phyloP scores from a whole-genome alignment of 2,888 invertebrate genomes.

The Neoaliturus tenellus region DNA sequence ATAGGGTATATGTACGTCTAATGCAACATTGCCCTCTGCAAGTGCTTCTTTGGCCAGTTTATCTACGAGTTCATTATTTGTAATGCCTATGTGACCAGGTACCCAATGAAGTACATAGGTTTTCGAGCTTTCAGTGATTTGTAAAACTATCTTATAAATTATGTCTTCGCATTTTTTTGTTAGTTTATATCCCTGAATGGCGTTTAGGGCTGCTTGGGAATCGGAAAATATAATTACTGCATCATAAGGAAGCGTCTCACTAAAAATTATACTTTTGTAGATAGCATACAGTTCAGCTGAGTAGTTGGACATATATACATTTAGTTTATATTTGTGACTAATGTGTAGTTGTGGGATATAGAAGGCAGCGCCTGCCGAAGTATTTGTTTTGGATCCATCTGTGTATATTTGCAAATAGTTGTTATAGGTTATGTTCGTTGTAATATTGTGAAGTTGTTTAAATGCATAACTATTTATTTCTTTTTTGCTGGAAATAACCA shows the following conservation, averaged over 20 bases:
- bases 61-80: not conserved
- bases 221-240: not conserved
- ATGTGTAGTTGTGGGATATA: not conserved
- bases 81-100: not conserved
- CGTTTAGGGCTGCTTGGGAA: not conserved
- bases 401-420: not conserved
- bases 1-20: not conserved
- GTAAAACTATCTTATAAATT: not conserved
- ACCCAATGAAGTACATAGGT: not conserved
- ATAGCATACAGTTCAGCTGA: conserved; percentile 22
- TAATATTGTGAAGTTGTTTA: not conserved
- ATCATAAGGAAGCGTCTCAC: not conserved
- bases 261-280: not conserved
- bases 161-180: not conserved
- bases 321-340: not conserved
- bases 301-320: not conserved
- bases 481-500: not conserved
- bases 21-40: not conserved
- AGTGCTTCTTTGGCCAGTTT: not conserved
- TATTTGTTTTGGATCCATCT: conserved; percentile 7
- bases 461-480: not conserved
- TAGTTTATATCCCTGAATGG: not conserved
- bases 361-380: not conserved
- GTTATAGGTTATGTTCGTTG: not conserved
- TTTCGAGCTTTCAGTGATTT: not conserved